A percentile compares a stretch with the other conserved stretches of the same genome.
Conservation (phyloP, 2,113 vertebrate genomes). For the Pungitius pungitius region DNA sequence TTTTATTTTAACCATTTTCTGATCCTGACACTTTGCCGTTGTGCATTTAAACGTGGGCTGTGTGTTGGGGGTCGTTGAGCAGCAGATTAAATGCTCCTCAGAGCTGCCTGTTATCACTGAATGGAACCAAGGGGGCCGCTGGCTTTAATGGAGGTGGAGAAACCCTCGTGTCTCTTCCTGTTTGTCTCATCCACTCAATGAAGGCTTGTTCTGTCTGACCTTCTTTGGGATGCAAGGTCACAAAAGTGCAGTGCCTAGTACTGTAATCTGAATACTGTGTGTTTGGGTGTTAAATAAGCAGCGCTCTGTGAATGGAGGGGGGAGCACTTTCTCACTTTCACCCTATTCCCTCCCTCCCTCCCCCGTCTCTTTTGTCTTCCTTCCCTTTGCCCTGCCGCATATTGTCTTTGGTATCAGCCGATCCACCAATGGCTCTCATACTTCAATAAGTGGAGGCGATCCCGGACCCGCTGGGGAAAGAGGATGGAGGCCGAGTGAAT, state of each 20-base stretch:
- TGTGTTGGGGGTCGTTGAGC: slow-evolving; percentile 8
- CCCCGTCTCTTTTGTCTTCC: slow-evolving; percentile 40
- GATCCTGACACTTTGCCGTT: slow-evolving; percentile 42
- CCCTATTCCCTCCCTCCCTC: slow-evolving; percentile 15
- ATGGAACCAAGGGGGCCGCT: slow-evolving; percentile 42
- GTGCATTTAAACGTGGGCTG: slow-evolving; percentile 60
- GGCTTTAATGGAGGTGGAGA: slow-evolving; percentile 69
- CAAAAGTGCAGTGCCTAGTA: slow-evolving; percentile 45
- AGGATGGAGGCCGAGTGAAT: slow-evolving; percentile 56
- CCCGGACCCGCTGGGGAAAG: slow-evolving; percentile 40
- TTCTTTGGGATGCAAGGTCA: slow-evolving; percentile 49
- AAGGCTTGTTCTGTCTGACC: slow-evolving; percentile 49
- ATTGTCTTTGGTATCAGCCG: slow-evolving; percentile 66
- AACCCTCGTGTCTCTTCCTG: slow-evolving; percentile 43
- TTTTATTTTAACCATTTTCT: slow-evolving; percentile 30
- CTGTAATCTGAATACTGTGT: slow-evolving; percentile 22
- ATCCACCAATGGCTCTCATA: slow-evolving; percentile 58
- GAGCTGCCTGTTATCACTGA: slow-evolving; percentile 54
- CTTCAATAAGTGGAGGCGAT: slow-evolving; percentile 68
- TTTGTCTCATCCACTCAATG: slow-evolving; percentile 12
- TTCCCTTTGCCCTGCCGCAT: slow-evolving; percentile 47
- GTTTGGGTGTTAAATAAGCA: slow-evolving; percentile 38
- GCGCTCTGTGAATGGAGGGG: slow-evolving; percentile 28
- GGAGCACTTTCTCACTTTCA: slow-evolving; percentile 28
- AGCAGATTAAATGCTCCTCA: slow-evolving; percentile 33